phyloP scores from a whole-genome alignment of 2,888 invertebrate species.

The Lobophora halterata region DNA sequence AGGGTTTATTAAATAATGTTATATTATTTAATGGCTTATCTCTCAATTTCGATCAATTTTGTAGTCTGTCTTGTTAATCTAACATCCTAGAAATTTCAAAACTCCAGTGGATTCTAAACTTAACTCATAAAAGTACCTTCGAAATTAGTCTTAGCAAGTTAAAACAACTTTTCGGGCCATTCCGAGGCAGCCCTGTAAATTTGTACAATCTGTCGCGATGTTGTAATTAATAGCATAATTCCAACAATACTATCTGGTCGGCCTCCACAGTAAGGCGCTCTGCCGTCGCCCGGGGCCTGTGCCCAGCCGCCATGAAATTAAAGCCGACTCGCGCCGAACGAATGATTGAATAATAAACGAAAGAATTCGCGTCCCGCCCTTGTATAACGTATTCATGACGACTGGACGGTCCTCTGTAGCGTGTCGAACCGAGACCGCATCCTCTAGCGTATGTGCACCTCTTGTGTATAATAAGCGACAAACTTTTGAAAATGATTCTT shows the following conservation, averaged over 20 bases:
- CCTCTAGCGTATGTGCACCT: conserved; percentile 10
- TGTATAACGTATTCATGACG: conserved; percentile 80
- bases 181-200: conserved; percentile 43
- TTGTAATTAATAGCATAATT: conserved; percentile 55
- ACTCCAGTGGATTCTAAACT: conserved; percentile 33
- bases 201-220: conserved; percentile 49
- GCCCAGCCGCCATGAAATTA: conserved; percentile 81
- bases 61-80: conserved; percentile 27
- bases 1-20: too few species aligned
- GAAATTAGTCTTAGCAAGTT: conserved; percentile 40
- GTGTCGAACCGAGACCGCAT: conserved; percentile 37
- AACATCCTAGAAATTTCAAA: conserved; percentile 24
- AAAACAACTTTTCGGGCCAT: conserved; percentile 37
- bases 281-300: conserved; percentile 63
- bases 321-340: conserved; percentile 79
- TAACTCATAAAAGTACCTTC: conserved; percentile 34
- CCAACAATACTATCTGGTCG: conserved; percentile 44
- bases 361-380: conserved; percentile 79
- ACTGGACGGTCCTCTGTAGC: conserved; percentile 54
- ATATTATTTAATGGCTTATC: too few species aligned
- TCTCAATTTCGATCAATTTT: too few species aligned
- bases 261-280: conserved; percentile 51
- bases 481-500: too few species aligned
- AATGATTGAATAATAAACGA: conserved; percentile 82
- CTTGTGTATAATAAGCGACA: conserved; percentile 1